Conservation (phyloP, 2,888 invertebrate genomes). For the Tolmerus cingulatus region DNA sequence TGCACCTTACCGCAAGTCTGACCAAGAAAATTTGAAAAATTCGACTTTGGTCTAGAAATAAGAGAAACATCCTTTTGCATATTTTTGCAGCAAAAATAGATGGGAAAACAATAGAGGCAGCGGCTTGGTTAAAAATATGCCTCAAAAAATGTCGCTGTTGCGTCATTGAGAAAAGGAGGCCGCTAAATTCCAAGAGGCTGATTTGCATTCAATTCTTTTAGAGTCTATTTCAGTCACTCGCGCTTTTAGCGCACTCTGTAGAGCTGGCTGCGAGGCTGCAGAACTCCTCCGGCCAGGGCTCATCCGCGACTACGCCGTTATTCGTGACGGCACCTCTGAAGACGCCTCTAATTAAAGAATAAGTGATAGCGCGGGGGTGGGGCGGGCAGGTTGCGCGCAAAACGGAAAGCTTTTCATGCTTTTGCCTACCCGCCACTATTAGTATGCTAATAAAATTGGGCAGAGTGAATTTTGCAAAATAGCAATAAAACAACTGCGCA, state of each 20-base stretch:
- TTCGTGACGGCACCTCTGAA: not conserved
- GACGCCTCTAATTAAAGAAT: not conserved
- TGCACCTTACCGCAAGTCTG: not conserved
- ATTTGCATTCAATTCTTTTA: conserved; percentile 1
- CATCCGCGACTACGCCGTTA: not conserved
- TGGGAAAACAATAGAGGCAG: not conserved
- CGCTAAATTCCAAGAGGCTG: not conserved
- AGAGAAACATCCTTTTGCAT: not conserved
- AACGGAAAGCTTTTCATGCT: not conserved
- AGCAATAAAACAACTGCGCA: not conserved
- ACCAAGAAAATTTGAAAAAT: not conserved
- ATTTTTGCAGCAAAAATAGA: not conserved
- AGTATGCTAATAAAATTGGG: not conserved
- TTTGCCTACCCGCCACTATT: not conserved
- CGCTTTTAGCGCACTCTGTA: not conserved
- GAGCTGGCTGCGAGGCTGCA: not conserved
- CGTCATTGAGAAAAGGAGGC: conserved; percentile 34
- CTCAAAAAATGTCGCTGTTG: not conserved
- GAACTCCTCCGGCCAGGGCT: not conserved
- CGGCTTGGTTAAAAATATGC: not conserved
- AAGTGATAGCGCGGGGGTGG: not conserved
- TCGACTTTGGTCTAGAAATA: not conserved
- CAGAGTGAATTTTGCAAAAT: not conserved
- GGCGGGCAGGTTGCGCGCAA: not conserved
- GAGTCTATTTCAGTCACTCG: not conserved